Conservation (phyloP, 2,113 vertebrate species). For the Peucedramus taeniatus region DNA sequence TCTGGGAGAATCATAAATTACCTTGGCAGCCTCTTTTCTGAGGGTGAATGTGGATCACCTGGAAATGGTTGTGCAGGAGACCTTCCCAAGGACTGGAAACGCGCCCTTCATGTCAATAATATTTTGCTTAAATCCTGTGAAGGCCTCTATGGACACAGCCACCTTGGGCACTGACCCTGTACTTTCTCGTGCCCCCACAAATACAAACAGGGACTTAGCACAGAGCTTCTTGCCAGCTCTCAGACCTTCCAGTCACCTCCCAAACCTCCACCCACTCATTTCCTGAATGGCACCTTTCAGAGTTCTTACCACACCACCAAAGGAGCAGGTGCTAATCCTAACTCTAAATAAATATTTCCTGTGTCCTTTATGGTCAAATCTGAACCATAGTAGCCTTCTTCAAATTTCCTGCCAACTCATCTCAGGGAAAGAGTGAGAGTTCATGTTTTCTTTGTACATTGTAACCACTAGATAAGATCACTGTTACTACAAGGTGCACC, state of each 20-base stretch:
- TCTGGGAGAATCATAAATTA: neutral
- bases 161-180: neutral
- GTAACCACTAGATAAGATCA: neutral
- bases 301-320: slow-evolving; percentile 22
- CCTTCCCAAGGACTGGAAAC: neutral
- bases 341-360: slow-evolving; percentile 75
- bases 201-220: slow-evolving; percentile 1
- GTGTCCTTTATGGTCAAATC: slow-evolving; percentile 57
- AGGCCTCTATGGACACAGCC: neutral
- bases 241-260: slow-evolving; percentile 46
- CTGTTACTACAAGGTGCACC: neutral
- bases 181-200: neutral
- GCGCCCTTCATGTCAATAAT: neutral
- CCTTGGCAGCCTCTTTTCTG: neutral
- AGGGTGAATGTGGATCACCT: neutral
- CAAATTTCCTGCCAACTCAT: neutral
- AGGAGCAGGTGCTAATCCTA: slow-evolving; percentile 68
- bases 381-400: slow-evolving; percentile 13
- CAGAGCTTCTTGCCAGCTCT: slow-evolving; percentile 12
- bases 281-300: slow-evolving; percentile 70
- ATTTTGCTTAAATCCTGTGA: neutral
- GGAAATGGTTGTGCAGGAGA: neutral
- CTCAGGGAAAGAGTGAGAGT: neutral
- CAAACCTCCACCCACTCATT: slow-evolving; percentile 51
- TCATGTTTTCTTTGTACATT: neutral